Percentiles rank a stretch among this genome's conserved stretches.
These are phyloP conservation scores for Pygocentrus nattereri DNA, from an alignment of 2,797 vertebrate genomes.

Conservation along the genomic window DNA sequence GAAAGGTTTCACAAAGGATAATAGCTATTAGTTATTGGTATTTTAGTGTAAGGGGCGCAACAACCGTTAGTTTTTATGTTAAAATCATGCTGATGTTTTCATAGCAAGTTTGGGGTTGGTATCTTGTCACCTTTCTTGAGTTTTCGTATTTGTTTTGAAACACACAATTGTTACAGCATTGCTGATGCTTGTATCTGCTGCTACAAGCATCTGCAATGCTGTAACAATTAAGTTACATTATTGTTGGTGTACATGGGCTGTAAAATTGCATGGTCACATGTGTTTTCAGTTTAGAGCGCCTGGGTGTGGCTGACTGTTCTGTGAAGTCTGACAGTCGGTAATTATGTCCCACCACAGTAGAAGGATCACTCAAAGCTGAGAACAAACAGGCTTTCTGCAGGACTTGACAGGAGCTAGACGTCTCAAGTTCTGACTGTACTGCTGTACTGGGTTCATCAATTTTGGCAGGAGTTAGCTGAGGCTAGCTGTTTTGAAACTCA, in stretches of 20 bases:
- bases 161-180: neutral
- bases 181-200: neutral
- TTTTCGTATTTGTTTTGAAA: no score
- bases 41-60: no score
- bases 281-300: neutral
- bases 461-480: neutral
- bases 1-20: no score
- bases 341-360: slow-evolving; percentile 21
- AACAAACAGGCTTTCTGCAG: neutral
- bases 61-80: no score
- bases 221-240: neutral
- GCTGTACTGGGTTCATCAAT: neutral
- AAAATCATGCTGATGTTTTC: no score
- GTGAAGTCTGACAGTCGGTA: slow-evolving; percentile 8
- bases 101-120: no score
- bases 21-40: no score
- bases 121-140: no score
- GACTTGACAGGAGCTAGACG: neutral
- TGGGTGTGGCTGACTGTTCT: neutral
- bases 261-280: slow-evolving; percentile 1
- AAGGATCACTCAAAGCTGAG: neutral
- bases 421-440: neutral
- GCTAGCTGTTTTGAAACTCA: neutral
- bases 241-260: neutral
- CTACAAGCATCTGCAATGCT: neutral